A percentile compares a stretch with the other conserved stretches of the same genome.
Evolutionary conservation across 2,113 vertebrate genomes (phyloP).

Genomic region (Andinoacara biseriatus): DNA sequence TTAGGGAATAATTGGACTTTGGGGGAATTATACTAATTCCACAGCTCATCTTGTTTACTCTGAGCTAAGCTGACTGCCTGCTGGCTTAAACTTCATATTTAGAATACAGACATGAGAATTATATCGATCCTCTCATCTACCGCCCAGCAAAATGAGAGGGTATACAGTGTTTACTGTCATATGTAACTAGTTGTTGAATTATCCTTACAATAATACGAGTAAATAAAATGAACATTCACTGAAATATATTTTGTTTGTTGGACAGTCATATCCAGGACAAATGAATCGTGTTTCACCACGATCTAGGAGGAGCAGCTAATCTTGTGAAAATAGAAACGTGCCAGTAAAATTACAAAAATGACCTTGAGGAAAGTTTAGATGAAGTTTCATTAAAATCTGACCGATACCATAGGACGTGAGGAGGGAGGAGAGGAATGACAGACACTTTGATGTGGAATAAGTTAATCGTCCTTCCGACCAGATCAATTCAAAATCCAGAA

Average conservation of each 20-base stretch:
- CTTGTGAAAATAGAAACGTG: background rate
- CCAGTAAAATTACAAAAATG: background rate
- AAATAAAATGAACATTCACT: background rate
- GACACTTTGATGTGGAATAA: too few relatives aligned
- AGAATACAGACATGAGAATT: slow-evolving; percentile 9
- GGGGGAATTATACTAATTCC: background rate
- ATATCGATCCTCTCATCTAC: slow-evolving; percentile 6
- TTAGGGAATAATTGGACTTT: background rate
- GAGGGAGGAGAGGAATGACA: too few relatives aligned
- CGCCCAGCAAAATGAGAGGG: background rate
- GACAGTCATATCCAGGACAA: background rate
- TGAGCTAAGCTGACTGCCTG: background rate
- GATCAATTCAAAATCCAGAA: too few relatives aligned
- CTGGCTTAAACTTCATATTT: background rate
- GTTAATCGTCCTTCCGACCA: too few relatives aligned
- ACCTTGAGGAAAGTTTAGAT: background rate
- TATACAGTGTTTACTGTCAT: background rate
- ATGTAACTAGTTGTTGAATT: background rate
- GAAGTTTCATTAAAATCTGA: background rate
- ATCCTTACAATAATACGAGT: background rate
- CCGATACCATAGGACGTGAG: background rate
- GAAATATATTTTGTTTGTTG: background rate
- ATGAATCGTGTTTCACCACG: background rate
- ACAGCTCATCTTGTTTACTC: background rate
- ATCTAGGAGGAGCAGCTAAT: background rate